Evolutionary conservation across 2,113 vertebrate genomes (phyloP).

Genomic region (Galemys pyrenaicus): DNA sequence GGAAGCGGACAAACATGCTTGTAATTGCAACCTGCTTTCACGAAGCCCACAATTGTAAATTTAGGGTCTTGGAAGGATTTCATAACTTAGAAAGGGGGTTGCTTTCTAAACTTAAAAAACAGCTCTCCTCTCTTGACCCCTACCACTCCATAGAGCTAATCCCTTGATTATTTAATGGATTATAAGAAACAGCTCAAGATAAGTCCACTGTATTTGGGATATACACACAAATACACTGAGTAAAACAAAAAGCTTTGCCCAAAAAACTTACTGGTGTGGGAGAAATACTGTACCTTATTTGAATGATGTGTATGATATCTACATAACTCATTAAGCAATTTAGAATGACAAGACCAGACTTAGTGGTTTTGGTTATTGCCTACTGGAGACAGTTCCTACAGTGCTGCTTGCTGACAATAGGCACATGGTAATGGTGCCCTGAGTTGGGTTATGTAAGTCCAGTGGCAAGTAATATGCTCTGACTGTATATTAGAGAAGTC

Average conservation of each 20-base stretch:
- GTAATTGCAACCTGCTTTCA: slow-evolving; percentile 80
- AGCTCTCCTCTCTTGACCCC: background rate
- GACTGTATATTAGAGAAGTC: background rate
- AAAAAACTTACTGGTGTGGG: background rate
- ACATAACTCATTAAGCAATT: slow-evolving; percentile 32
- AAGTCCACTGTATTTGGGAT: background rate
- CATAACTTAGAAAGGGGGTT: slow-evolving; percentile 58
- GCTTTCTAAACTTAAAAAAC: slow-evolving; percentile 74
- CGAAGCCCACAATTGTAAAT: slow-evolving; percentile 61
- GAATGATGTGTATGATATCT: background rate
- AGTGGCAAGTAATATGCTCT: background rate
- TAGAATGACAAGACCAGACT: background rate
- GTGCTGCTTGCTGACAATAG: background rate
- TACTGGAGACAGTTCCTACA: background rate
- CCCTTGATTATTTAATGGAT: slow-evolving; percentile 53
- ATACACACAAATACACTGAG: background rate
- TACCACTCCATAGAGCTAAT: slow-evolving; percentile 32
- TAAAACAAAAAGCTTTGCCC: background rate
- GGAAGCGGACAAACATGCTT: slow-evolving; percentile 71
- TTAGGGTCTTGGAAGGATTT: slow-evolving; percentile 75
- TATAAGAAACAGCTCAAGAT: slow-evolving; percentile 50
- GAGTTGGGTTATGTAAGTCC: background rate
- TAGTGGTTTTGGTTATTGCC: background rate
- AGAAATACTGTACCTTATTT: background rate
- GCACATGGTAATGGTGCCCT: background rate